These are phyloP conservation scores for Drosophila subpulchrella DNA, from an alignment of 1,140 invertebrate genomes.

Conservation along the genomic window DNA sequence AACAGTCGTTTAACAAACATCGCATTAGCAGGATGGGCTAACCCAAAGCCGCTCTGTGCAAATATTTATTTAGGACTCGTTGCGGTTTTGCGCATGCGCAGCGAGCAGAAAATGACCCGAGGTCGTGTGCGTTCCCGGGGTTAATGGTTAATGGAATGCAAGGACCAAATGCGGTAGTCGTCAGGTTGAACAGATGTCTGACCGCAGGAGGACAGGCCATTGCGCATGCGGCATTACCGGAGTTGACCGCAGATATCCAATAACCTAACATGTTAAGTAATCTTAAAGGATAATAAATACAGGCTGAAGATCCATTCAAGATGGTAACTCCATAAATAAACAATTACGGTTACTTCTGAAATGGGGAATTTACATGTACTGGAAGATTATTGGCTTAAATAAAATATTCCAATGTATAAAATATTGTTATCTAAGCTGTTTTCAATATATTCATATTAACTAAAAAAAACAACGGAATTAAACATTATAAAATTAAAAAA, in stretches of 20 bases:
- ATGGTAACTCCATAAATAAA: slow-evolving; percentile 10
- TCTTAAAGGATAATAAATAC: slow-evolving; percentile 28
- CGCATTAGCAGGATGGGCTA: slow-evolving; percentile 34
- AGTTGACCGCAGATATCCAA: slow-evolving; percentile 38
- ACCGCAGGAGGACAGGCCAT: slow-evolving; percentile 6
- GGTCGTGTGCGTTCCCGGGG: slow-evolving; percentile 34
- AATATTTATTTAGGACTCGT: slow-evolving; percentile 74
- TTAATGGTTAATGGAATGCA: slow-evolving; percentile 55
- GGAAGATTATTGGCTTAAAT: background rate
- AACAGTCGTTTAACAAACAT: slow-evolving; percentile 63
- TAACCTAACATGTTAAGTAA: slow-evolving; percentile 29
- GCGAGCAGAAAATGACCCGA: slow-evolving; percentile 28
- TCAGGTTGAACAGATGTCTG: slow-evolving; percentile 44
- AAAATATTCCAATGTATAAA: background rate
- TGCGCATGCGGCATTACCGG: slow-evolving; percentile 36
- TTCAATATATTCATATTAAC: too few relatives aligned
- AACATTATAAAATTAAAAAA: too few relatives aligned
- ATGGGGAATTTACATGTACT: background rate
- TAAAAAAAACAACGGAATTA: too few relatives aligned
- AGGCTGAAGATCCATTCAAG: background rate
- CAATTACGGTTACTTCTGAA: background rate
- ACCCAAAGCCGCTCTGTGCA: slow-evolving; percentile 34
- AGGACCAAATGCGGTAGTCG: slow-evolving; percentile 40
- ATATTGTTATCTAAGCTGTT: background rate
- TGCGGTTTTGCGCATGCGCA: slow-evolving; percentile 70